Percentiles rank a stretch among this genome's conserved stretches.
These are phyloP conservation scores for Galago senegalensis DNA, from an alignment of 2,797 vertebrate genomes.

Conservation along the genomic window DNA sequence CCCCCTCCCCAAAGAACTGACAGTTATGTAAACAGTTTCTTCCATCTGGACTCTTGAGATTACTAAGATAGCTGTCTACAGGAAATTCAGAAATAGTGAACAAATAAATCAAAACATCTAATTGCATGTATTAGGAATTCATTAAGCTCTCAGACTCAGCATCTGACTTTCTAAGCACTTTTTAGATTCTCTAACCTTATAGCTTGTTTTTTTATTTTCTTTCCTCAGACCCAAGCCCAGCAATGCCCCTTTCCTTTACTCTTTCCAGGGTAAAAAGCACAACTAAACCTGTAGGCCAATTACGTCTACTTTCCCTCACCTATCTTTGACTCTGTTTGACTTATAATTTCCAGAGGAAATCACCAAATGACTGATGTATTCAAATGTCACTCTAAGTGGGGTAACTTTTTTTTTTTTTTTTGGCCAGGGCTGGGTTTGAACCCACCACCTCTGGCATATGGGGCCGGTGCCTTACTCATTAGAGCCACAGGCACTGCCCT, in stretches of 20 bases:
- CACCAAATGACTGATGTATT: background rate
- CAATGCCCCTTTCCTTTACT: background rate
- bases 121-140: background rate
- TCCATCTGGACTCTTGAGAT: slow-evolving; percentile 43
- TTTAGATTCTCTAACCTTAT: background rate
- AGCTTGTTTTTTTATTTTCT: background rate
- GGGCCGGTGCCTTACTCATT: too few relatives aligned
- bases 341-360: background rate
- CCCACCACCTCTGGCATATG: too few relatives aligned
- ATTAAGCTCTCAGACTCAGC: background rate
- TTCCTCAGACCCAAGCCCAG: background rate
- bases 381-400: background rate
- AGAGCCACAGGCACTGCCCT: too few relatives aligned
- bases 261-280: background rate
- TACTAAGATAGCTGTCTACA: background rate
- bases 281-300: background rate
- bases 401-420: too few relatives aligned
- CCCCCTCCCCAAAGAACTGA: background rate
- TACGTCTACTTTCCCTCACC: background rate
- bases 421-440: too few relatives aligned
- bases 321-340: background rate
- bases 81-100: slow-evolving; percentile 17
- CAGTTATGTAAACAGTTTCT: background rate
- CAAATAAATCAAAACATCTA: background rate
- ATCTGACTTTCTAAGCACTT: background rate